Conservation (phyloP, 1,140 invertebrate genomes). For the Papilio polyxenes region DNA sequence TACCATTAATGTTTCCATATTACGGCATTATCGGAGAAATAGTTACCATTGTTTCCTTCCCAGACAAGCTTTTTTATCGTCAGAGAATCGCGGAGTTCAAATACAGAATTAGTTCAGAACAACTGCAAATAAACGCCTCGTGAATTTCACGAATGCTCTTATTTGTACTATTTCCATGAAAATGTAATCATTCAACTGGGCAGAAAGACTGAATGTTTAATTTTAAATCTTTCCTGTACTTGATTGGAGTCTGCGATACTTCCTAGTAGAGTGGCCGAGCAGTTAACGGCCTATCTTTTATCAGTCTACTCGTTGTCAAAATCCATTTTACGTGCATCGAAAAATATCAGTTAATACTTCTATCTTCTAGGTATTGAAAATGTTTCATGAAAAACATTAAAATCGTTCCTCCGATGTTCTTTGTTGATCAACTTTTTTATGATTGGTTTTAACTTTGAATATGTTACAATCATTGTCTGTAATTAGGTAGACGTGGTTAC, state of each 20-base stretch:
- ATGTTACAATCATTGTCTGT: background rate
- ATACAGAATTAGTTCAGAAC: background rate
- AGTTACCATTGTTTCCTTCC: background rate
- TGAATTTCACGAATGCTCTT: background rate
- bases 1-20: background rate
- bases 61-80: background rate
- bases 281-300: background rate
- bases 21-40: background rate
- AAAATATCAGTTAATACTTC: background rate
- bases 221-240: background rate
- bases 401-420: background rate
- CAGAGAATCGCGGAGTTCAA: background rate
- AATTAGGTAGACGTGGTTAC: background rate
- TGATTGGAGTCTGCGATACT: background rate
- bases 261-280: background rate
- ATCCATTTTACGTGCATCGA: background rate
- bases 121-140: background rate
- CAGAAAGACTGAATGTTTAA: background rate
- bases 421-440: background rate
- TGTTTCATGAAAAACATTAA: background rate
- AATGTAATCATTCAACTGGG: background rate
- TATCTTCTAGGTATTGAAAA: background rate
- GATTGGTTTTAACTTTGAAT: background rate
- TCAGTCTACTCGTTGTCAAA: background rate
- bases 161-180: conserved; percentile 11